Evolutionary conservation across 2,797 vertebrate genomes (phyloP).

Genomic region (Peromyscus melanophrys): DNA sequence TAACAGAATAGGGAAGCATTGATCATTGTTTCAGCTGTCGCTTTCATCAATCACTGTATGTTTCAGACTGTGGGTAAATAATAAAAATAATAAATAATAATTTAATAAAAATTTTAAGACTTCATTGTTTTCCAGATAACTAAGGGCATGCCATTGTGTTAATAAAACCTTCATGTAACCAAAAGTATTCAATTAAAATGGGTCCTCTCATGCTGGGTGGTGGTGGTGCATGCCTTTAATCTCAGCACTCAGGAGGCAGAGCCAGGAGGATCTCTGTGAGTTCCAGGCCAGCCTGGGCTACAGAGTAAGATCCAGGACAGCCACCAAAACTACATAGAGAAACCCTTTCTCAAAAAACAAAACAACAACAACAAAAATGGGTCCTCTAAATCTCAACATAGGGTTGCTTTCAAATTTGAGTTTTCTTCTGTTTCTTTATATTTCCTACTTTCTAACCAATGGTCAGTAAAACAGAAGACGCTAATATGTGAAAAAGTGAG

Average conservation of each 20-base stretch:
- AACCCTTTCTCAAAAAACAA: too few relatives aligned
- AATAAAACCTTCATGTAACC: conserved; percentile 16
- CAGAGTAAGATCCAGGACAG: too few relatives aligned
- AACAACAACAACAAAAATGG: too few relatives aligned
- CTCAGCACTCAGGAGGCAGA: too few relatives aligned
- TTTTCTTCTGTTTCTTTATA: not conserved
- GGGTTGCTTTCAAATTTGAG: conserved; percentile 49
- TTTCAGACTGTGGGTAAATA: not conserved
- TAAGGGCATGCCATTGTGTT: not conserved
- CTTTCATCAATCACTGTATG: not conserved
- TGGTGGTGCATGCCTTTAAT: too few relatives aligned
- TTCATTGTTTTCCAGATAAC: conserved; percentile 38
- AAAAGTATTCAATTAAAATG: conserved; percentile 19
- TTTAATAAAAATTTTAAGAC: conserved; percentile 41
- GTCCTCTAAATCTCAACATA: not conserved
- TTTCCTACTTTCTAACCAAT: conserved; percentile 32
- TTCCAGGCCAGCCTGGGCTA: too few relatives aligned
- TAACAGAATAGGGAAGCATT: conserved; percentile 2
- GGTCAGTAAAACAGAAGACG: not conserved
- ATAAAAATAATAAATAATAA: not conserved
- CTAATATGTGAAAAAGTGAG: not conserved
- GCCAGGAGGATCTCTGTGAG: too few relatives aligned
- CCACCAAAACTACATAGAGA: too few relatives aligned
- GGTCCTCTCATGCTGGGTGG: not conserved
- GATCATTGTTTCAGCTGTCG: conserved; percentile 14